phyloP scores from a whole-genome alignment of 2,888 invertebrate species.

The Diaprepes abbreviatus region DNA sequence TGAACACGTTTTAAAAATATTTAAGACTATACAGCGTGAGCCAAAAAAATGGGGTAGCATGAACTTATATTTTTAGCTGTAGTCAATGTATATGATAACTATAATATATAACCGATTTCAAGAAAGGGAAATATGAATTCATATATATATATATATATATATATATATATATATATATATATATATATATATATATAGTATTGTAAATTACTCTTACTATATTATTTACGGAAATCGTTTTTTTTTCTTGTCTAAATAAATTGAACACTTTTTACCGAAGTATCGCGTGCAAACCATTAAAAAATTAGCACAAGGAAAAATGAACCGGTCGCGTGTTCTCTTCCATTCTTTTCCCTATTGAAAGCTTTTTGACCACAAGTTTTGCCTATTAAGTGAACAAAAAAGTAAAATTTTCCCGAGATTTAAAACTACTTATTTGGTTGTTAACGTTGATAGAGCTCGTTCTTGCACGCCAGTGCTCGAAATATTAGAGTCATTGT shows the following conservation, averaged over 20 bases:
- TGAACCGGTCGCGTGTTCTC: conserved; percentile 15
- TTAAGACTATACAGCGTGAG: too few species aligned
- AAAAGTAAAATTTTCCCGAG: conserved; percentile 2
- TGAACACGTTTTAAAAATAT: too few species aligned
- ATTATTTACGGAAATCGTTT: neutral
- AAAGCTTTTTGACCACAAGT: conserved; percentile 26
- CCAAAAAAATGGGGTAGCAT: too few species aligned
- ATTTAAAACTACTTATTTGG: conserved; percentile 26
- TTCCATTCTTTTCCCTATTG: conserved; percentile 22
- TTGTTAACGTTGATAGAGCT: conserved; percentile 12
- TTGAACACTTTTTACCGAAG: neutral
- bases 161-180: too few species aligned
- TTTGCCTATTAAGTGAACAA: conserved; percentile 27
- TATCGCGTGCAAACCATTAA: conserved; percentile 15
- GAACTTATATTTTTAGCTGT: too few species aligned
- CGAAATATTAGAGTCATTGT: conserved; percentile 10
- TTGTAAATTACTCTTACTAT: too few species aligned
- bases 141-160: too few species aligned
- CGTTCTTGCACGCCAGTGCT: conserved; percentile 15
- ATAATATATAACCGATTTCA: too few species aligned
- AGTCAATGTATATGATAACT: too few species aligned
- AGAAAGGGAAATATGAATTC: too few species aligned
- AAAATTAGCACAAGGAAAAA: conserved; percentile 21
- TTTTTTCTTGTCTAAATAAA: conserved; percentile 3
- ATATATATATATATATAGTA: too few species aligned